Base-by-base conservation (phyloP, 2,113 vertebrate species). In the Oryzias celebensis region DNA sequence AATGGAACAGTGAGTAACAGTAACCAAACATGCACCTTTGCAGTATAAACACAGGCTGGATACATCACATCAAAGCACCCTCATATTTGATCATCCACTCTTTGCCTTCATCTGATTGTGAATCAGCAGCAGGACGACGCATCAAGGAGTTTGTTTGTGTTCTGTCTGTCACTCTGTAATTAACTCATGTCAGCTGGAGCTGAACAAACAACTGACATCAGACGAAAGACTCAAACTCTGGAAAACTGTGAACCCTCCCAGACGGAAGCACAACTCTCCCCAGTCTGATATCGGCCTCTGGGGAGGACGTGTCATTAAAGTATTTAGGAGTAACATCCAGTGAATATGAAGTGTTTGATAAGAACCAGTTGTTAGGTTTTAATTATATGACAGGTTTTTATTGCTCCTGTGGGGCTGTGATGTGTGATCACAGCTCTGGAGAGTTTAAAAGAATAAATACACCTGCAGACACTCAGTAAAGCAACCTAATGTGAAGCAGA, bases 101-200 rank as follows among this genome's bases (percentile, higher is more conserved):
- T 23, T 45, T 23, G 41, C 62, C 26, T 52, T 68, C 28, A 74
- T 58, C 62, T 67, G 62, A 81, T 73, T 52, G 62, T 58, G 54
- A 65, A 74, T 71, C 64, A 58, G 58, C 58, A 53, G 76, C 62
- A 75, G 78, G 75, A 70, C 23, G 56, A 52, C 13, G 14, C 65
- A 64, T 74, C 65, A 68, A 66, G 49, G 52, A 68, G 23, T 51
- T 58, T 58, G 67, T 62, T 71, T 86, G 77, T 83, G 68, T 67
- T 50, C 77, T 43, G 66, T 72, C 71, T 58, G 68, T 70, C 73
- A 71, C 76, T 20, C 20, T 81, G 57, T 84, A 70, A 82, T 86
- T 86, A 80, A 60, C 69, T 17, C 4, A 3, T 60, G 69, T 78
- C 65, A 62, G 61, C 78, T 81, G 70, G 10, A 47, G 68, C 49